A percentile compares a stretch with the other conserved stretches of the same genome.
These are phyloP conservation scores for Ptychoptera albimana DNA, from an alignment of 2,888 invertebrate species.

Conservation along the genomic window DNA sequence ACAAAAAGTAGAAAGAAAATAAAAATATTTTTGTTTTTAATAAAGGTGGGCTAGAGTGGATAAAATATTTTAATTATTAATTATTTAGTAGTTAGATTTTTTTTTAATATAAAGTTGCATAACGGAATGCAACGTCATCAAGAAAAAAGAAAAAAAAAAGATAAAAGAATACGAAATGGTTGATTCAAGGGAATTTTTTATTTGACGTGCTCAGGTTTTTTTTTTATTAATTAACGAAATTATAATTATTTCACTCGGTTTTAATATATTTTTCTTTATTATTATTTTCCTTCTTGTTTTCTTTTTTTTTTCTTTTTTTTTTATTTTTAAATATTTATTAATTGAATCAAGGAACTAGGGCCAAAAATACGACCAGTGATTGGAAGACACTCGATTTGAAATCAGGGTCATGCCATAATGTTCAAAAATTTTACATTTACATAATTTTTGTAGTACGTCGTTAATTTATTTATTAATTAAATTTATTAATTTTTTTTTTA, in stretches of 20 bases:
- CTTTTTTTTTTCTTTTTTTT: not conserved
- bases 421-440: constrained; percentile 8
- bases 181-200: no score
- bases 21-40: no score
- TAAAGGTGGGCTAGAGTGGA: no score
- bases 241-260: constrained; percentile 13
- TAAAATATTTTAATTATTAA: no score
- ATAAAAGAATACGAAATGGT: no score
- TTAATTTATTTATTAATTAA: constrained; percentile 3
- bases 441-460: constrained; percentile 1
- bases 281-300: not conserved
- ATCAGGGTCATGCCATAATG: constrained; percentile 30
- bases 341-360: not conserved
- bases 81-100: no score
- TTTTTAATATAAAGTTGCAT: no score
- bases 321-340: not conserved
- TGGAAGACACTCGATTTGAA: constrained; percentile 34
- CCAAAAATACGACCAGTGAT: constrained; percentile 27
- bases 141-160: no score
- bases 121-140: no score
- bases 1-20: no score
- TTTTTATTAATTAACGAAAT: no score
- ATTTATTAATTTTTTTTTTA: not conserved
- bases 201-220: no score
- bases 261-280: constrained; percentile 5